These are phyloP conservation scores for Aplysina aerophoba DNA, from an alignment of 37 sponge, comb jelly and placozoan species.

Conservation along the genomic window DNA sequence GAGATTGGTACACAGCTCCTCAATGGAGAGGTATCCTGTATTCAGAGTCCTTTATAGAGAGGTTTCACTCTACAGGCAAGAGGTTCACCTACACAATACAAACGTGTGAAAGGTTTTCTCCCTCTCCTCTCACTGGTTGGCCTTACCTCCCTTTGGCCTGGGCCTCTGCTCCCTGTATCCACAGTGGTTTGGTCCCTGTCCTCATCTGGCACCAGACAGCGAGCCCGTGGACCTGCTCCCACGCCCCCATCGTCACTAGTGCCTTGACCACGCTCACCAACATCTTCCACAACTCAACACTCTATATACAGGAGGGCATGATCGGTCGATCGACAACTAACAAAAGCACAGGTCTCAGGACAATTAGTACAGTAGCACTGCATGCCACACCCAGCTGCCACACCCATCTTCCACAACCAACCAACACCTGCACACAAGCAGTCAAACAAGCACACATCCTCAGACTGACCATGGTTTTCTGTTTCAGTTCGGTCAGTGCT, in stretches of 20 bases:
- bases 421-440: too few species aligned
- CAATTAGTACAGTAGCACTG: too few species aligned
- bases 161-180: conserved; percentile 76
- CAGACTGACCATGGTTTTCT: neutral
- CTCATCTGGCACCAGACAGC: conserved; percentile 60
- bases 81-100: too few species aligned
- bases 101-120: neutral
- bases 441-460: too few species aligned
- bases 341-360: too few species aligned
- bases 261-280: conserved; percentile 75
- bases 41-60: too few species aligned
- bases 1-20: too few species aligned
- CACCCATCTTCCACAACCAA: too few species aligned
- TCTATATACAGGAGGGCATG: conserved; percentile 12
- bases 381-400: too few species aligned
- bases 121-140: neutral
- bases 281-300: conserved; percentile 78
- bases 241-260: conserved; percentile 62
- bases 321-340: too few species aligned
- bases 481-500: conserved; percentile 50
- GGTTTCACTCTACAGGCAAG: too few species aligned
- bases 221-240: conserved; percentile 76
- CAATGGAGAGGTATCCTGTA: neutral
- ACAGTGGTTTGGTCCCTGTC: conserved; percentile 51
- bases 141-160: conserved; percentile 74